A percentile compares a stretch with the other conserved stretches of the same genome.
Conservation (phyloP, 1,140 invertebrate genomes). For the Whitmania pigra region DNA sequence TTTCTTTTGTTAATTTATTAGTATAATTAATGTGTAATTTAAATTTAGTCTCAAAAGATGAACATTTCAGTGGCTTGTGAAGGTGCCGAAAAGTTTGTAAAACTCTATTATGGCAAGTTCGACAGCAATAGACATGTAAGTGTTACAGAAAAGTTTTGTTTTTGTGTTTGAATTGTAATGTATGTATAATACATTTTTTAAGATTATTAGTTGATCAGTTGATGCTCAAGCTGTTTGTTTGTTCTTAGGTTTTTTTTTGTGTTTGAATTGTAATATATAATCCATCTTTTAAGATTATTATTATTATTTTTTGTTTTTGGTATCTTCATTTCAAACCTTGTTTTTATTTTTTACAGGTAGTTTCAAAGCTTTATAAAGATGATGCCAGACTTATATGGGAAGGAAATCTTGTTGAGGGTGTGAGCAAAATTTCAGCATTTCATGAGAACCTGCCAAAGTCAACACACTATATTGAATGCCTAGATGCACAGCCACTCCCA, state of each 20-base stretch:
- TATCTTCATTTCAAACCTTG: neutral
- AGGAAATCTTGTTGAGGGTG: neutral
- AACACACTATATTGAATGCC: neutral
- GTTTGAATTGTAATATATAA: neutral
- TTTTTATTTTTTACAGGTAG: neutral
- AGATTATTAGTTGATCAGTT: constrained; percentile 1
- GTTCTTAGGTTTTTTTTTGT: neutral
- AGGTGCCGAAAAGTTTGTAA: constrained; percentile 5
- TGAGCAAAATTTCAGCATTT: neutral
- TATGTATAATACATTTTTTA: neutral
- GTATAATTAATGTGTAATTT: too few relatives aligned
- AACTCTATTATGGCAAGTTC: neutral
- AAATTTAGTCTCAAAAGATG: constrained; percentile 1
- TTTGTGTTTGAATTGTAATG: neutral
- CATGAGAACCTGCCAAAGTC: constrained; percentile 1
- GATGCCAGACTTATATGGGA: constrained; percentile 9
- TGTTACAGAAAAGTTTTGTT: neutral
- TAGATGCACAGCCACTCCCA: constrained; percentile 6
- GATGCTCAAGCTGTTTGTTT: neutral
- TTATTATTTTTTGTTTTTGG: neutral
- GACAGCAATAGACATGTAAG: constrained; percentile 2
- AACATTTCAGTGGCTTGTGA: neutral
- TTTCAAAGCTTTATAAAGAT: neutral
- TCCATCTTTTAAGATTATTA: neutral
- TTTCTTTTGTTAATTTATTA: too few relatives aligned